Base-by-base conservation (phyloP, 2,113 vertebrate species). In the Aspiorhynchus laticeps region DNA sequence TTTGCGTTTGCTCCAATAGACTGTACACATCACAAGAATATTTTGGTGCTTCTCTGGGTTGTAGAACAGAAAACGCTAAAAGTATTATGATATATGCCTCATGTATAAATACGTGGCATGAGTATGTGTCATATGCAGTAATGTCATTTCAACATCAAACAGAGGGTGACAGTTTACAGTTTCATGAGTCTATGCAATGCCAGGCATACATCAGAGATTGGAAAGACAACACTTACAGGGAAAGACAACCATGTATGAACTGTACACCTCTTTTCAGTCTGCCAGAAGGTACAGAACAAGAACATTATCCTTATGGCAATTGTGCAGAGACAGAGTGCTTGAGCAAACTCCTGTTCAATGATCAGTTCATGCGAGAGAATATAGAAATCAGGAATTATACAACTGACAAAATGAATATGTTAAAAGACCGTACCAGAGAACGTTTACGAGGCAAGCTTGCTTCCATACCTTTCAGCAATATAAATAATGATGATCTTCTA, bases 281-380 rank as follows among this genome's bases (percentile, higher is more conserved):
- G 19, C 11, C 31, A 9, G n/a, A 2, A 38, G 65, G 63, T 1
- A 12, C 0, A 15, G 11, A 38, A 21, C 28, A 31, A n/a, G n/a
- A 4, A 5, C 0, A 63, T 5, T 41, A 79, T 74, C 85, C 88
- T 3, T 86, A 63, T 65, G 88, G 85, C 7, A 88, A 88, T 65
- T 86, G 88, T 86, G 85, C 88, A 46, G 88, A 88, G 63, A 86
- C 84, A 6, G 87, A 88, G 71, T 79, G 85, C 28, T 59, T 88
- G 5, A 86, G 85, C 65, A 84, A 88, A 75, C 88, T 86, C 14
- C 63, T 86, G 10, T 1, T 36, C 4, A 38, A 11, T 6, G 46
- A 86, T n/a, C 2, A 31, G 15, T 4, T 2, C 6, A 38, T 80
- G 36, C 1, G 0, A 51, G 65, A 43, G 1, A 67, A 84, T 1